Evolutionary conservation across 1,140 invertebrate genomes (phyloP).

Genomic region (Lordiphosa collinella): DNA sequence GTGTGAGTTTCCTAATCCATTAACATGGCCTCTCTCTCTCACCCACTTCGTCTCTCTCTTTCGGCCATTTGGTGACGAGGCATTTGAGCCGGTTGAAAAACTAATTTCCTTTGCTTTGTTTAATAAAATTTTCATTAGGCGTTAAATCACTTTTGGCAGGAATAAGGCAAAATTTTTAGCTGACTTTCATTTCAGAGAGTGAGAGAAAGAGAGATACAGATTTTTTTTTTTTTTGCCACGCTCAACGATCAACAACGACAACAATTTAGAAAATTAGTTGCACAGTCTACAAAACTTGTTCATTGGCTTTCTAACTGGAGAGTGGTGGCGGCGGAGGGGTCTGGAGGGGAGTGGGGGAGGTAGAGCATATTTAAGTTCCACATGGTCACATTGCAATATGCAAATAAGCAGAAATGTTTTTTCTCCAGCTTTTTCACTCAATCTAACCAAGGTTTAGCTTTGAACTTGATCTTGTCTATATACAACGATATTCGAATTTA

Average conservation of each 20-base stretch:
- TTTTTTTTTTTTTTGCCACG: slow-evolving; percentile 40
- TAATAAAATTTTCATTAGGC: slow-evolving; percentile 3
- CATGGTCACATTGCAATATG: too few species aligned
- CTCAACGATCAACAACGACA: slow-evolving; percentile 54
- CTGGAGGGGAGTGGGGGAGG: too few species aligned
- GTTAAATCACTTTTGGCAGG: too few species aligned
- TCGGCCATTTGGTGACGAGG: slow-evolving; percentile 38
- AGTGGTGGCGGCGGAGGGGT: neutral
- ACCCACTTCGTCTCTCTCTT: neutral
- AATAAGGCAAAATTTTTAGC: neutral
- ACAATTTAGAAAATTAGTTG: slow-evolving; percentile 74
- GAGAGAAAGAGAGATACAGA: slow-evolving; percentile 3
- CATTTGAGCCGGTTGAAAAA: slow-evolving; percentile 12
- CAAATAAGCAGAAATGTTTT: too few species aligned
- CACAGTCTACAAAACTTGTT: slow-evolving; percentile 68
- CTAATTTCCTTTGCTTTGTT: slow-evolving; percentile 1
- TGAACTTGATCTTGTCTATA: too few species aligned
- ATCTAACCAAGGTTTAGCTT: too few species aligned
- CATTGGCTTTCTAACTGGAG: slow-evolving; percentile 67
- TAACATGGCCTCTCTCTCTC: slow-evolving; percentile 23
- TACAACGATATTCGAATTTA: too few species aligned
- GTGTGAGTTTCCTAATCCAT: slow-evolving; percentile 48
- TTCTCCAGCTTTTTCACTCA: too few species aligned
- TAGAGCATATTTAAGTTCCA: too few species aligned
- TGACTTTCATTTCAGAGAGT: slow-evolving; percentile 6